Base-by-base conservation (phyloP, 1,140 invertebrate species). In the Dendrolimus punctatus region DNA sequence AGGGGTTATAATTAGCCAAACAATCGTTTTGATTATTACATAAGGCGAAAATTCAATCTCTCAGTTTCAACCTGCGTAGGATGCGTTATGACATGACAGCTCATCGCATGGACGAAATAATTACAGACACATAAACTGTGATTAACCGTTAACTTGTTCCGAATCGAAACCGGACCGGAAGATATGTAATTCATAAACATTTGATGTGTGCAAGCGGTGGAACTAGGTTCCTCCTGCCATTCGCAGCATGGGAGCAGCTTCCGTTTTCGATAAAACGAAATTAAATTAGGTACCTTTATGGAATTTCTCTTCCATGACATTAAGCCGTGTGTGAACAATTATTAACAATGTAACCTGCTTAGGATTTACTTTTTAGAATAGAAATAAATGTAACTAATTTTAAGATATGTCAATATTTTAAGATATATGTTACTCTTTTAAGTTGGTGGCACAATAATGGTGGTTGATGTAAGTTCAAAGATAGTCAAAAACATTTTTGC, bases 1-100 rank as follows among this genome's bases (percentile, higher is more conserved):
- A 67, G 63, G 64, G 58, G 57, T 57, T 56, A 56, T 70, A 74
- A 74, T 72, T 75, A 70, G 52, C 64, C 65, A 62, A 66, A 75
- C 69, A 75, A 75, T 75, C 51, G 63, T 45, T 50, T 65, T 62
- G 49, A 51, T 51, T 51, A 43, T 51, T 40, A 41, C 37, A 23
- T 23, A 23, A 23, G 23, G 23, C 23, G 23, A 23, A 23, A 23
- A 23, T 23, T 23, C 23, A 23, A 2, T 23, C 23, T 42, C 2
- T 8, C 41, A 42, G 6, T 42, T 8, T 7, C 41, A 7, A 42
- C 6, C n/a, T 42, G 6, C 41, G n/a, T 42, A 42, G 41, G 41
- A 8, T 42, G n/a, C n/a, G 2, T 42, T 42, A 42, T 8, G 41
- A 7, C 41, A 4, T 42, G 6, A 42, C 41, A 42, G 23, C 41